Evolutionary conservation across 64 coral and sea anemone species (phyloP).

Genomic region (Actinia equina): DNA sequence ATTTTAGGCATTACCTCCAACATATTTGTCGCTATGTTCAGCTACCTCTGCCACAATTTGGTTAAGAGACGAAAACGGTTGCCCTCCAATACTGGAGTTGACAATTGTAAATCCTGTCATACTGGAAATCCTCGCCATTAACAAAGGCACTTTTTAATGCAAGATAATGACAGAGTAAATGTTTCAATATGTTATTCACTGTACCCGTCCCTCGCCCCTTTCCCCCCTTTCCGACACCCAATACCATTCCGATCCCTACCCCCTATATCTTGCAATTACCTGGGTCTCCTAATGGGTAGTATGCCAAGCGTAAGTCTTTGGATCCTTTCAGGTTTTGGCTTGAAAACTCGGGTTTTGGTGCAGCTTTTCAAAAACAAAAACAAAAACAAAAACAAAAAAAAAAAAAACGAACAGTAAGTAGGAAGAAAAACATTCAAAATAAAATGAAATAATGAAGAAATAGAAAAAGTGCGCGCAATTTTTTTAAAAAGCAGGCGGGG

Average conservation of each 20-base stretch:
- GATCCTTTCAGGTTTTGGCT: neutral
- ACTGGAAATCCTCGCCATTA: conserved; percentile 15
- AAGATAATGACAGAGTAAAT: too few relatives aligned
- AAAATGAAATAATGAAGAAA: too few relatives aligned
- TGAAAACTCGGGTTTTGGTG: too few relatives aligned
- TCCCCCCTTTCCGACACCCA: too few relatives aligned
- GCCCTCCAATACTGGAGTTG: conserved; percentile 7
- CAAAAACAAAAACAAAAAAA: too few relatives aligned
- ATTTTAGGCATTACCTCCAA: conserved; percentile 58
- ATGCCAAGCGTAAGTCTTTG: neutral
- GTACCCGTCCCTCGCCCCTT: too few relatives aligned
- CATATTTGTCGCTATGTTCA: conserved; percentile 57
- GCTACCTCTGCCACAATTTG: conserved; percentile 66
- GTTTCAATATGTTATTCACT: too few relatives aligned
- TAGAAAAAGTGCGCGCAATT: too few relatives aligned
- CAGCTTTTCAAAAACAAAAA: too few relatives aligned
- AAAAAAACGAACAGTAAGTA: too few relatives aligned
- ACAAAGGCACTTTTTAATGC: conserved; percentile 8
- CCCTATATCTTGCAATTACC: neutral
- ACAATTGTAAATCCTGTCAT: neutral
- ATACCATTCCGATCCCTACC: neutral
- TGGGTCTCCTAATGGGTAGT: conserved; percentile 5
- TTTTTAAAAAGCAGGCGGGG: too few relatives aligned
- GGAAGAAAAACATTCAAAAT: too few relatives aligned
- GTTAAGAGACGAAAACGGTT: conserved; percentile 58